Evolutionary conservation across 2,888 invertebrate genomes (phyloP).

Genomic region (Tipula lateralis): DNA sequence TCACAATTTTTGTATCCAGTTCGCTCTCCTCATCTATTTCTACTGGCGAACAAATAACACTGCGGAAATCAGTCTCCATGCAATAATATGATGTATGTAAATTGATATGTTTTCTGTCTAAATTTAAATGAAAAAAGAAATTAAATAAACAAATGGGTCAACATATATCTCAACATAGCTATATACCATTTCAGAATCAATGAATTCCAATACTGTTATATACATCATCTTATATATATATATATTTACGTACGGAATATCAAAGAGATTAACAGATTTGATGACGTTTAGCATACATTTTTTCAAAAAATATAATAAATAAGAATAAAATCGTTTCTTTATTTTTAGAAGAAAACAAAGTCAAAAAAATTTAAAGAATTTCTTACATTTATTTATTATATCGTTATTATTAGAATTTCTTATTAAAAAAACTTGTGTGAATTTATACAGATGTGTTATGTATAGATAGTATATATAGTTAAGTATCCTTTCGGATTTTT

Average conservation of each 20-base stretch:
- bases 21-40: neutral
- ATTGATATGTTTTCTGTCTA: neutral
- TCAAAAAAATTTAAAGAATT: slow-evolving; percentile 6
- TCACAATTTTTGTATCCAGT: too few relatives aligned
- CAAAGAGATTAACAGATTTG: slow-evolving; percentile 19
- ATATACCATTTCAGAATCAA: neutral
- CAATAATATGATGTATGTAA: neutral
- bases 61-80: neutral
- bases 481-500: neutral
- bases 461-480: neutral
- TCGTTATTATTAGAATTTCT: slow-evolving; percentile 13
- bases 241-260: neutral
- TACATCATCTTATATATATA: neutral
- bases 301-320: neutral
- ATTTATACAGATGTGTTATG: slow-evolving; percentile 2
- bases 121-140: neutral
- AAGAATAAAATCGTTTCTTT: neutral
- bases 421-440: slow-evolving; percentile 8
- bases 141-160: slow-evolving; percentile 2
- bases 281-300: neutral
- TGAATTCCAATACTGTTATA: neutral
- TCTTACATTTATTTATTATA: neutral
- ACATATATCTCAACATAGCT: neutral
- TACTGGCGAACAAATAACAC: neutral
- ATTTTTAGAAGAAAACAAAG: slow-evolving; percentile 19